Base-by-base conservation (phyloP, 2,888 invertebrate species). In the Caenorhabditis sp. region DNA sequence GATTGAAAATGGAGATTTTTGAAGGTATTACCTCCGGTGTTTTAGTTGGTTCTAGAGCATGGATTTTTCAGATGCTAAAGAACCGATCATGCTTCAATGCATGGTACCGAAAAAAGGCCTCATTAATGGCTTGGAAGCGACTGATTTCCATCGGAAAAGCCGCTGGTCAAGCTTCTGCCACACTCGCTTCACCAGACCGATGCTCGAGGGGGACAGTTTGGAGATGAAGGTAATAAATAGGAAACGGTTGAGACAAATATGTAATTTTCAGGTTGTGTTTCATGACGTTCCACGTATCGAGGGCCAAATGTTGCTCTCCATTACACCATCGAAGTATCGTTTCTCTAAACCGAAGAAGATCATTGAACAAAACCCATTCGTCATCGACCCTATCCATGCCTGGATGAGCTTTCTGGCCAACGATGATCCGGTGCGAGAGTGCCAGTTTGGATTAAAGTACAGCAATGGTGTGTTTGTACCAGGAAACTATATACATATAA, bases 361-460 rank as follows among this genome's bases (percentile, higher is more conserved):
- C 22, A 22, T 66, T 6, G 14, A 44, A 4, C 7, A 64, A 22
- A 75, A 56, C 22, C 64, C 74, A 22, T 66, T 31, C n/a, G 31
- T 58, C 22, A 31, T 75, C 10, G 74, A 75, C 10, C 74, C 74
- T 31, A 31, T 56, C 6, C 64, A 19, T 22, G 41, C 64, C 0
- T 75, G 74, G 74, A 56, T 75, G 16, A 66, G 58, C 58, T 16
- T 22, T 47, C 31, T 75, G 22, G 44, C 41, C 2, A 56, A 56
- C n/a, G 56, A 66, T 12, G 66, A 64, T 31, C 31, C 22, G 26
- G 64, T 26, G 41, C 54, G 35, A 35, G 16, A 22, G 2, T n/a
- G 64, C 56, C 22, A 54, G 58, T 75, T 75, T 22, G 74, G 74
- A 2, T 19, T 75, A 2, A 75, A 24, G 5, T 66, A 58, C 41